A percentile compares a stretch with the other conserved stretches of the same genome.
phyloP scores from a whole-genome alignment of 2,797 vertebrate genomes.

The Poeciliopsis gracilis region DNA sequence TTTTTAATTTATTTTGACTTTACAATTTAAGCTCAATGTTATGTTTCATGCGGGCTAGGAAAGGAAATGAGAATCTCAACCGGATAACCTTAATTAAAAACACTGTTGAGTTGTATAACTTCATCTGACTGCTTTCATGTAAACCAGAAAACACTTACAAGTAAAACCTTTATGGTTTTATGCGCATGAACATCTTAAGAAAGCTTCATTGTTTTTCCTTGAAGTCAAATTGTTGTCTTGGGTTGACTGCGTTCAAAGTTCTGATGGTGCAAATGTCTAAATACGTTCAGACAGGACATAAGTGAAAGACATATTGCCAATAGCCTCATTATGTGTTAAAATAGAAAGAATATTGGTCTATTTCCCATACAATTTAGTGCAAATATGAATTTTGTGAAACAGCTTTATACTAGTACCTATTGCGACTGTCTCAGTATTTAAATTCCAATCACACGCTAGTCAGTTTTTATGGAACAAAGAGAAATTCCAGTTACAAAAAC shows the following conservation, averaged over 20 bases:
- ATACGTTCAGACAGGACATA: not conserved
- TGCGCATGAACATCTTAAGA: not conserved
- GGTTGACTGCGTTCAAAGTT: not conserved
- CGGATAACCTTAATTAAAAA: not conserved
- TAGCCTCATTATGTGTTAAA: not conserved
- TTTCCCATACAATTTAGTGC: not conserved
- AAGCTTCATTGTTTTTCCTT: not conserved
- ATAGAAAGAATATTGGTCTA: not conserved
- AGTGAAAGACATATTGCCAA: not conserved
- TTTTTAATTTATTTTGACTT: not conserved
- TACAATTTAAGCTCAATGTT: not conserved
- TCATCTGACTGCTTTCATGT: not conserved
- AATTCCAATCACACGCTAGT: not conserved
- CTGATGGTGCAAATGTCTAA: not conserved
- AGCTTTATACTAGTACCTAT: not conserved
- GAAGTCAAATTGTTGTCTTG: not conserved
- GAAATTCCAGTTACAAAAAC: not conserved
- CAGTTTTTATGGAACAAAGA: not conserved
- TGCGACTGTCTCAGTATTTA: not conserved
- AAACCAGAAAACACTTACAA: not conserved
- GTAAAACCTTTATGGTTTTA: not conserved
- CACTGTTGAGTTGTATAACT: no score
- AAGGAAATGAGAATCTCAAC: not conserved
- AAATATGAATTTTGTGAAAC: not conserved
- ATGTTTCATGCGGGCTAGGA: not conserved